Conservation (phyloP, 2,888 invertebrate genomes). For the Nephrocerus scutellatus region DNA sequence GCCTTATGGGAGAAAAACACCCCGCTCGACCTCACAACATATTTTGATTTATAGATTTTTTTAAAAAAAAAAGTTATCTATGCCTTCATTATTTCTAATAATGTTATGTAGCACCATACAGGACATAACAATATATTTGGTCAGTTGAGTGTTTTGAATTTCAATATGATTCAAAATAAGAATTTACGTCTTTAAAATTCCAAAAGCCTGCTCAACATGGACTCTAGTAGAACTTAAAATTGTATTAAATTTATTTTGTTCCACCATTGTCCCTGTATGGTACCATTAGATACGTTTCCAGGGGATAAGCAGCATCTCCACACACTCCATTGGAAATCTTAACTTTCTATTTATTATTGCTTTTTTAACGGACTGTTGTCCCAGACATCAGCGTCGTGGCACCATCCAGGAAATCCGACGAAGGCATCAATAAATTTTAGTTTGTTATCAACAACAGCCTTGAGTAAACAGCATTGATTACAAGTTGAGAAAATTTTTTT, state of each 20-base stretch:
- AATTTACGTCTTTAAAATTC: conserved; percentile 16
- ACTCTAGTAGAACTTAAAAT: conserved; percentile 17
- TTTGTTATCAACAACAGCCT: conserved; percentile 13
- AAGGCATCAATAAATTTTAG: conserved; percentile 14
- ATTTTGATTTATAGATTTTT: no score
- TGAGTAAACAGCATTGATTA: conserved; percentile 2
- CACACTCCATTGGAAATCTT: no score
- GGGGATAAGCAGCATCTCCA: conserved; percentile 17
- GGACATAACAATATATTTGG: conserved; percentile 12
- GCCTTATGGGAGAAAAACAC: no score
- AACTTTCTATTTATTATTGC: no score
- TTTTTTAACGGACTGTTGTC: conserved; percentile 8
- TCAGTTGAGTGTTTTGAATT: conserved; percentile 6
- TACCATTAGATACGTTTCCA: conserved; percentile 16
- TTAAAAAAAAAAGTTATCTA: conserved; percentile 1
- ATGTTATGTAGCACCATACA: conserved; percentile 12
- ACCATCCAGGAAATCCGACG: conserved; percentile 11
- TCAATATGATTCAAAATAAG: conserved; percentile 15
- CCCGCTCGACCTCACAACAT: no score
- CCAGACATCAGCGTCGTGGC: conserved; percentile 14
- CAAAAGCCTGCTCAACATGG: conserved; percentile 18
- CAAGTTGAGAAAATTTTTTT: conserved; percentile 1
- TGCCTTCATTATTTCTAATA: conserved; percentile 8
- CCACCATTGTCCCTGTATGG: conserved; percentile 16
- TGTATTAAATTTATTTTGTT: conserved; percentile 13